Evolutionary conservation across 2,888 invertebrate species (phyloP), one percentile per base, ranked within the genome.

Genomic region (Drosophila lutescens): DNA sequence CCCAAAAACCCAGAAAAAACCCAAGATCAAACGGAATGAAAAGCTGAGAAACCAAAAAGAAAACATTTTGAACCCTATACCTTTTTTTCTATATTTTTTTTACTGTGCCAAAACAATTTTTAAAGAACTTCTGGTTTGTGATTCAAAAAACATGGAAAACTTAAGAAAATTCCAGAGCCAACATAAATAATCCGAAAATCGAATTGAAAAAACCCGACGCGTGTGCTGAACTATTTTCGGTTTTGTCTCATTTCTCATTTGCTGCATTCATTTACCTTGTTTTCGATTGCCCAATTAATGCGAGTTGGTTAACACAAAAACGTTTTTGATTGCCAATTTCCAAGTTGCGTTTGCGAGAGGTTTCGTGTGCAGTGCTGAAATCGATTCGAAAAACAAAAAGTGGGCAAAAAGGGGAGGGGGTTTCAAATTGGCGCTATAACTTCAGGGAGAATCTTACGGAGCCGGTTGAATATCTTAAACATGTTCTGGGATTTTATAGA

Each of bases 221-320:
- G 78, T 79, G 78, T 78, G 78, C 53, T 61, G 23, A 53, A 70
- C 44, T 55, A 36, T 63, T 61, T 75, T 75, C 75, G 75, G 62
- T 78, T 43, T 68, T 78, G 51, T 62, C 58, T 50, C 65, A 62
- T 50, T 79, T 70, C 71, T 55, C 61, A 58, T 40, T 54, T 66
- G 44, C 54, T 68, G 69, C 65, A 68, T 69, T 66, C 44, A 54
- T 69, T 49, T 56, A 38, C 40, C 65, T 46, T 23, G 55, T 34
- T 26, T 26, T 62, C 47, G 62, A 63, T 66, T 66, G 40, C 66
- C 66, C 69, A 66, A 66, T 66, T 66, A 66, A 69, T 65, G 55
- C 61, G 62, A 62, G 40, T 62, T 62, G 62, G 62, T 62, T 67
- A 65, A 65, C 66, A 55, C 46, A 44, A 68, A 65, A 66, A 44